Evolutionary conservation across 2,797 vertebrate genomes (phyloP).

Genomic region (Smutsia gigantea): DNA sequence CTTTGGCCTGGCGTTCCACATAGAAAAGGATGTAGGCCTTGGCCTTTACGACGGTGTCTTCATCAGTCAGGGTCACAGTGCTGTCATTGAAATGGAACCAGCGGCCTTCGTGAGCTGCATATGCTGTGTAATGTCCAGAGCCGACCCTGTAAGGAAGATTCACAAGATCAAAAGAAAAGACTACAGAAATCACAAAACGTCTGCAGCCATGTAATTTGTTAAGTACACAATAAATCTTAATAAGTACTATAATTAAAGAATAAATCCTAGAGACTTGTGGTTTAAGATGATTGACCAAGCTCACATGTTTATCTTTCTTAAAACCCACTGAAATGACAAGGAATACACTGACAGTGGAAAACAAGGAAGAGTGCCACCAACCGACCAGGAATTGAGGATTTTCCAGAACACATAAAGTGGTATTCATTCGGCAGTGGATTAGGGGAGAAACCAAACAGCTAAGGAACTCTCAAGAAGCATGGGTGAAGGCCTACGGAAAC

Average conservation of each 20-base stretch:
- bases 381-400: neutral
- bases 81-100: slow-evolving; percentile 99
- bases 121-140: slow-evolving; percentile 98
- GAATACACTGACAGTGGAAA: neutral
- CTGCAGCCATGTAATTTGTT: neutral
- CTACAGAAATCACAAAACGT: neutral
- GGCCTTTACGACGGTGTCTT: slow-evolving; percentile 96
- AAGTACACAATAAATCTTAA: neutral
- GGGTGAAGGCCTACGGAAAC: neutral
- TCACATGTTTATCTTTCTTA: neutral
- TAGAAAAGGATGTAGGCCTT: slow-evolving; percentile 99
- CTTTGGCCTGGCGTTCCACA: slow-evolving; percentile 90
- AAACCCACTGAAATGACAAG: neutral
- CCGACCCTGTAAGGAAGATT: slow-evolving; percentile 90
- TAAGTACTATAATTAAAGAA: neutral
- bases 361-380: neutral
- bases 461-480: neutral
- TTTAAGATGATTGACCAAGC: neutral
- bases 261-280: neutral
- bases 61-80: slow-evolving; percentile 95
- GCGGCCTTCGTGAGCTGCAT: slow-evolving; percentile 93
- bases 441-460: neutral
- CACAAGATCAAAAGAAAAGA: neutral
- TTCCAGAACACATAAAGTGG: neutral
- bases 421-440: neutral